These are phyloP conservation scores for Vollenhovia emeryi DNA, from an alignment of 1,140 invertebrate genomes.

Conservation along the genomic window DNA sequence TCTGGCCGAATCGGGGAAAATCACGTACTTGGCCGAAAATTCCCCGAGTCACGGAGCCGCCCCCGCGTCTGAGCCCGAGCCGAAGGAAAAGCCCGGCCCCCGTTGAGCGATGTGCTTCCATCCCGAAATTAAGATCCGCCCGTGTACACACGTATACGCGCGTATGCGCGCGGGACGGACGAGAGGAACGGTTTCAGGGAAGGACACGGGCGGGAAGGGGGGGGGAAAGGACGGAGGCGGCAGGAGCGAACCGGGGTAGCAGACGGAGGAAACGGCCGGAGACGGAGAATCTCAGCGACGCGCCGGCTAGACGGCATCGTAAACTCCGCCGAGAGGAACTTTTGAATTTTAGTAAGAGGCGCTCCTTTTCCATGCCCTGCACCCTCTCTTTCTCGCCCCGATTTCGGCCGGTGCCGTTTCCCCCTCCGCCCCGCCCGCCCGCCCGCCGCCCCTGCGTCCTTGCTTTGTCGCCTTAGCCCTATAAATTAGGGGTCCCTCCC, in stretches of 20 bases:
- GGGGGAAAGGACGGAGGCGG: slow-evolving; percentile 7
- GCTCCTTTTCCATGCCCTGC: slow-evolving; percentile 51
- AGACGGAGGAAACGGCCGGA: slow-evolving; percentile 54
- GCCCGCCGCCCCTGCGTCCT: no score
- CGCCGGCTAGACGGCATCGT: slow-evolving; percentile 82
- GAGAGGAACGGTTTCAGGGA: slow-evolving; percentile 43
- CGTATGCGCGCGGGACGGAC: not conserved
- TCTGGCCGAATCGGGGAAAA: not conserved
- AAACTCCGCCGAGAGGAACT: slow-evolving; percentile 81
- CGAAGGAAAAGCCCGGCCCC: not conserved
- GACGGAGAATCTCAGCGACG: slow-evolving; percentile 74
- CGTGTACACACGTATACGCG: not conserved
- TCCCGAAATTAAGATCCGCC: slow-evolving; percentile 22
- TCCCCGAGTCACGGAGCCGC: not conserved
- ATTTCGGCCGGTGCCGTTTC: not conserved
- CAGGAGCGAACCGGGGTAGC: slow-evolving; percentile 33
- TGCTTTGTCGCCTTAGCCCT: slow-evolving; percentile 67
- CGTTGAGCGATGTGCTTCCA: not conserved
- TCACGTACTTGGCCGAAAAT: not conserved
- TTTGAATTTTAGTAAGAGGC: slow-evolving; percentile 82
- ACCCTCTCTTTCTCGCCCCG: not conserved
- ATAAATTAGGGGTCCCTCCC: slow-evolving; percentile 80
- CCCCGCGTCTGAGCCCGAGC: not conserved
- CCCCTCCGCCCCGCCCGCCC: not conserved
- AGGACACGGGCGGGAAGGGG: slow-evolving; percentile 40